Evolutionary conservation across 2,888 invertebrate genomes (phyloP), one percentile per base, ranked within the genome.

Genomic region (Lottia scabra): DNA sequence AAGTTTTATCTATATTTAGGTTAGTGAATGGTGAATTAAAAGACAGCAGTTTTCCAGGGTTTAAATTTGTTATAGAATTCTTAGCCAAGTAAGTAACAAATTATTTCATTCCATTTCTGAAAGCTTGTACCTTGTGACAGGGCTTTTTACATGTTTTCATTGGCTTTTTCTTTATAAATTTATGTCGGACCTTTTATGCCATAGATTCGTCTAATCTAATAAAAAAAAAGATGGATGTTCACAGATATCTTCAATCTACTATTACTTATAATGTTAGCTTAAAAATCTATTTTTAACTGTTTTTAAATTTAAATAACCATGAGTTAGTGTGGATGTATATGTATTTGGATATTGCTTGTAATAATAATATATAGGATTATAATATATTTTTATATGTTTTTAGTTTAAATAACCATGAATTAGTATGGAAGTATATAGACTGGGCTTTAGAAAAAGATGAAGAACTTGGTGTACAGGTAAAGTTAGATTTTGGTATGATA

Each of bases 391-490:
- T 38, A 10, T 38, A 38, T 38, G 5, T 38, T 85, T 83, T 64
- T 78, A 89, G 89, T 76, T 80, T 90, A 69, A 83, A 80, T 80
- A 88, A 90, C 78, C 84, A 87, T 78, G 87, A 89, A n/a, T 75
- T 90, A 56, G 82, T 91, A 16, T 90, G 90, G 90, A 89, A 89
- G 72, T 90, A 91, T 83, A 85, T 89, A 12, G 90, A 90, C 78
- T 89, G 90, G 86, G 86, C 89, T 15, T 76, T 91, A 71, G 85
- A 87, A 66, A 87, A 84, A 75, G 89, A 90, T 81, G 85, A 90
- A 78, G 86, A 84, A 72, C 73, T 85, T 48, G 90, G 89, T 67
- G 89, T 90, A 15, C 84, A 85, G 83, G 90, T 38, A 38, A 1
- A 5, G 8, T 38, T 1, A 38, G 10, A 8, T 38, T 30, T 6